phyloP scores from a whole-genome alignment of 2,888 invertebrate genomes.

The Opisthograptis luteolata region DNA sequence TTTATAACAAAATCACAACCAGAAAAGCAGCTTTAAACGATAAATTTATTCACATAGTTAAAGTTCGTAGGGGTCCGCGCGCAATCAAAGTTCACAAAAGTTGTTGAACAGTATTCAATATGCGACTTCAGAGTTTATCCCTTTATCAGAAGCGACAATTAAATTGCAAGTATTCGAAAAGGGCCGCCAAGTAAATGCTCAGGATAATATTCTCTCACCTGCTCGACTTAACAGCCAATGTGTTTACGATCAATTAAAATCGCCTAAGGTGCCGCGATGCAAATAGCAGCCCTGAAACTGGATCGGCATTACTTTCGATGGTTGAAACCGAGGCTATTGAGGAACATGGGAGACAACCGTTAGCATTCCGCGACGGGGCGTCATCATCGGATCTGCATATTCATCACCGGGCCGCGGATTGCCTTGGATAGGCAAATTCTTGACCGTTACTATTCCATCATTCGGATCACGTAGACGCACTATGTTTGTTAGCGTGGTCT shows the following conservation, averaged over 20 bases:
- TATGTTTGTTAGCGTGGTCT: slow-evolving; percentile 48
- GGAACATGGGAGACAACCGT: slow-evolving; percentile 74
- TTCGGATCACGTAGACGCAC: slow-evolving; percentile 60
- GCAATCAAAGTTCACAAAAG: neutral
- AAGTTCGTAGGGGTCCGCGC: slow-evolving; percentile 1
- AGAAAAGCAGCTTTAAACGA: slow-evolving; percentile 27
- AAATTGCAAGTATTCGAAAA: slow-evolving; percentile 6
- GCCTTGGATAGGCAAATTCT: slow-evolving; percentile 62
- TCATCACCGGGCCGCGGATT: slow-evolving; percentile 56
- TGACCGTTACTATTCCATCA: slow-evolving; percentile 64
- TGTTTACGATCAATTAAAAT: slow-evolving; percentile 32
- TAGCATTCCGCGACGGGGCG: slow-evolving; percentile 71
- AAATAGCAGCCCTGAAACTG: slow-evolving; percentile 55
- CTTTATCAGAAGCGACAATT: slow-evolving; percentile 4
- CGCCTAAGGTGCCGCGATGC: slow-evolving; percentile 45
- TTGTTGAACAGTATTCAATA: too few species aligned
- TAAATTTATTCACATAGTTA: slow-evolving; percentile 9
- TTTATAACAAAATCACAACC: slow-evolving; percentile 23
- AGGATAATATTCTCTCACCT: slow-evolving; percentile 8
- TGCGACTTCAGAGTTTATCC: too few species aligned
- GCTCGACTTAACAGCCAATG: slow-evolving; percentile 1
- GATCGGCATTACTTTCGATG: slow-evolving; percentile 57
- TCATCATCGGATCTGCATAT: slow-evolving; percentile 75
- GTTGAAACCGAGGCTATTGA: slow-evolving; percentile 22
- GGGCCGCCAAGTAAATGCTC: neutral